Percentiles rank a stretch among this genome's conserved stretches.
Evolutionary conservation across 1,140 invertebrate species (phyloP).

Genomic region (Mercenaria mercenaria): DNA sequence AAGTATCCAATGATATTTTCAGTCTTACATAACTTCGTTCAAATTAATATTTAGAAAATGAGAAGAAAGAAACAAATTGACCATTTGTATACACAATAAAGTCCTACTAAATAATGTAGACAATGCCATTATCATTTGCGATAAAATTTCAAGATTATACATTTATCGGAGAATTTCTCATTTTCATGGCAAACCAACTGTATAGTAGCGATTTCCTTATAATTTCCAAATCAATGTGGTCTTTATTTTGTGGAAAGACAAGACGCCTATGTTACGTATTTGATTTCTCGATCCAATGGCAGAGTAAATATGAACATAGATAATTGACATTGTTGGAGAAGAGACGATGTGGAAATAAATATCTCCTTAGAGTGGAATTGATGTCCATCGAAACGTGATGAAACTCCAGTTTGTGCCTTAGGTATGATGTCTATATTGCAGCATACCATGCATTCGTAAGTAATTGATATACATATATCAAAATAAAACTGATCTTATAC

Average conservation of each 20-base stretch:
- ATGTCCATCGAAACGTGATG: neutral
- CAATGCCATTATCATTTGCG: too few species aligned
- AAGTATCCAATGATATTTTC: too few species aligned
- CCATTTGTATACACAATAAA: too few species aligned
- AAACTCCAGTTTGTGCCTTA: neutral
- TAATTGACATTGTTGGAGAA: neutral
- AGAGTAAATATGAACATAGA: slow-evolving; percentile 5
- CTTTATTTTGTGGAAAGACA: neutral
- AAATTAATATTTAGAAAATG: too few species aligned
- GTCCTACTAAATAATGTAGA: too few species aligned
- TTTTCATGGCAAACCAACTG: neutral
- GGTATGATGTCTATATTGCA: neutral
- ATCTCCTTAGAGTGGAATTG: neutral
- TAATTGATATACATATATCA: neutral
- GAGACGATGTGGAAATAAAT: neutral
- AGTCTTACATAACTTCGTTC: too few species aligned
- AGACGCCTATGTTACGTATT: neutral
- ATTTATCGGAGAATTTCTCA: neutral
- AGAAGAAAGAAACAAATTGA: too few species aligned
- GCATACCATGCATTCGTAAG: neutral
- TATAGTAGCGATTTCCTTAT: neutral
- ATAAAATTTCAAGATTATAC: neutral
- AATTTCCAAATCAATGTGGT: neutral
- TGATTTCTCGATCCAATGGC: neutral
- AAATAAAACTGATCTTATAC: too few species aligned